Percentiles rank a stretch among this genome's conserved stretches.
Evolutionary conservation across 2,888 invertebrate species (phyloP).

Genomic region (Tetranychus truncatus): DNA sequence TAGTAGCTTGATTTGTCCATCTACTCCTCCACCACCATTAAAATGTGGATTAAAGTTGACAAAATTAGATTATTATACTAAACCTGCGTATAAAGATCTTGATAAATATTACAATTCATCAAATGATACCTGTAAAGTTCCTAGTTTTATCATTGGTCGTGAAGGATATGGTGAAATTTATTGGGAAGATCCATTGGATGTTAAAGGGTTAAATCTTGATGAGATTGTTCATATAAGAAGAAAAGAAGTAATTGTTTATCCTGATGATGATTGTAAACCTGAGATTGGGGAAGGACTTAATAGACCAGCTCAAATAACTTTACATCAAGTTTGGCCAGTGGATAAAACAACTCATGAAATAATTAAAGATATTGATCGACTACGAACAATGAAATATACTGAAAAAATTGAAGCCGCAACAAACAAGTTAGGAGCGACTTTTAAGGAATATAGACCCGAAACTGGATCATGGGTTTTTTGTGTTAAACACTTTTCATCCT

Average conservation of each 20-base stretch:
- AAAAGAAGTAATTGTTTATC: conserved; percentile 87
- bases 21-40: conserved; percentile 4
- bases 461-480: conserved; percentile 95
- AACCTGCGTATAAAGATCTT: conserved; percentile 65
- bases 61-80: conserved; percentile 71
- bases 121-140: conserved; percentile 60
- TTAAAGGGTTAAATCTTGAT: conserved; percentile 66
- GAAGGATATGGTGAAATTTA: conserved; percentile 74
- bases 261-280: conserved; percentile 64
- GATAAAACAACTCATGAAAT: conserved; percentile 60
- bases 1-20: not conserved
- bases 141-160: conserved; percentile 70
- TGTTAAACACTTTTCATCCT: conserved; percentile 69
- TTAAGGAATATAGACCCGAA: conserved; percentile 81
- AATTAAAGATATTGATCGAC: conserved; percentile 52
- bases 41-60: conserved; percentile 36
- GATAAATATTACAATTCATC: conserved; percentile 46
- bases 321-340: conserved; percentile 83
- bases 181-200: conserved; percentile 64
- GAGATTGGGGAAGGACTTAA: conserved; percentile 70
- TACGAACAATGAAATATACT: conserved; percentile 64
- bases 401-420: conserved; percentile 63
- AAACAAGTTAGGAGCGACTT: conserved; percentile 67
- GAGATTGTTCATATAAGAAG: conserved; percentile 73
- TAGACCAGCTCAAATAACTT: conserved; percentile 62